Percentiles rank a stretch among this genome's conserved stretches.
Evolutionary conservation across 2,113 vertebrate species (phyloP).

Genomic region (Eulemur macaco): DNA sequence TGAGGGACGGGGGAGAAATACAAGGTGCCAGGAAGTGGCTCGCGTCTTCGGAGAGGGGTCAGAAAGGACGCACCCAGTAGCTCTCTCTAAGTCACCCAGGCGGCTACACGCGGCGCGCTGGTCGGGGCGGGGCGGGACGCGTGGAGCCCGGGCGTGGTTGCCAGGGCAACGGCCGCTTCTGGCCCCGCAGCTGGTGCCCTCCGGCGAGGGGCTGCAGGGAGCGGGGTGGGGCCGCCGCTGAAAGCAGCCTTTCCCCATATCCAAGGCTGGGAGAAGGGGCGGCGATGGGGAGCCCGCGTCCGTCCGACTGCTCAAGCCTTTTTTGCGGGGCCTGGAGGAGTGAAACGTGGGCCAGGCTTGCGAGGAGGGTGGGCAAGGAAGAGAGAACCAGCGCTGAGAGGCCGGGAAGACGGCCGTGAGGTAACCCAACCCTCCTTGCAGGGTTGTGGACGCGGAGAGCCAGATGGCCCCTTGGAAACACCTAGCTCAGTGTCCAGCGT

Average conservation of each 20-base stretch:
- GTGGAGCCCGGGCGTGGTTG: not conserved
- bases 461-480: not conserved
- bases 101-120: fast-evolving
- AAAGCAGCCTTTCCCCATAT: not conserved
- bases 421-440: not conserved
- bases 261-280: not conserved
- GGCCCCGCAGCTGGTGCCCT: not conserved
- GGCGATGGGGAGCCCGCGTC: fast-evolving
- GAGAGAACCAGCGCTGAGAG: not conserved
- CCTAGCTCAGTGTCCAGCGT: not conserved
- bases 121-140: not conserved
- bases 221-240: fast-evolving
- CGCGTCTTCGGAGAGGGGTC: not conserved
- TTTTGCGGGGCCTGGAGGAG: not conserved
- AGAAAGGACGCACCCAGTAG: fast-evolving
- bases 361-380: not conserved
- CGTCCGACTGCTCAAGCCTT: fast-evolving
- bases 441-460: not conserved
- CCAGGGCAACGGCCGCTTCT: not conserved
- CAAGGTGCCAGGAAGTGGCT: not conserved
- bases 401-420: fast-evolving
- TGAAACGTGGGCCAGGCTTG: not conserved
- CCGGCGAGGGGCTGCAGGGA: fast-evolving
- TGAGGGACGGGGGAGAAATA: not conserved
- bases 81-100: not conserved